Base-by-base conservation (phyloP, 2,113 vertebrate genomes). In the Ardeotis arabs region DNA sequence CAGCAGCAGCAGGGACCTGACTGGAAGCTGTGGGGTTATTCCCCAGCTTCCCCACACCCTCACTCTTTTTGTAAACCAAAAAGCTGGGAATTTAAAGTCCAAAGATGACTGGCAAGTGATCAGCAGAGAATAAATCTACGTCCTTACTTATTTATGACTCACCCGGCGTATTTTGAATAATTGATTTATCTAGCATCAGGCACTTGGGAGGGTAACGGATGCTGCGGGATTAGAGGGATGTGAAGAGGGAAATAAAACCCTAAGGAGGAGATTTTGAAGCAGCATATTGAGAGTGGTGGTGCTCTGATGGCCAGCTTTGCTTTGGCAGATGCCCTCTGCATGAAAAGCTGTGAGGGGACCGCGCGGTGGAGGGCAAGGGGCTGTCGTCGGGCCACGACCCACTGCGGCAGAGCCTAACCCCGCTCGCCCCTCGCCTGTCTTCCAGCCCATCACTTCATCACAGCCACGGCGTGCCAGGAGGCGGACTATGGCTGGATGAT, bases 401-500 rank as follows among this genome's bases (percentile, higher is more conserved):
- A 3, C 53, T 3, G 1, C 0, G 6, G 53, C 72, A 86, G 24
- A 50, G 20, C 10, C 70, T 80, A 47, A 93, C 75, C 29, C 64
- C 0, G 7, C n/a, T 52, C 2, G 2, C 45, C 47, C 29, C 12
- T 7, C 0, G 13, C 64, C 22, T 97, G 29, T 88, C 7, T 97
- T 97, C n/a, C 97, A 98, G 98, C 95, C 7, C 98, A 97, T 73
- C 98, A 98, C 77, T 95, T 97, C 82, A 93, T 97, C 15, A 23
- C 85, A 0, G 97, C 76, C 16, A 96, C 97, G 4, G 98, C 98
- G 5, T 99, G 99, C 95, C 97, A 94, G 75, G 96, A 98, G 20
- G 58, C 98, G 0, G 53, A 93, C 84, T 99, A 98, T 4, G 75
- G 98, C n/a, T 68, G 96, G 17, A 94, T 98, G 90, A 98, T 99